phyloP scores from a whole-genome alignment of 2,113 vertebrate species.

The Rhegmatorhina hoffmannsi region DNA sequence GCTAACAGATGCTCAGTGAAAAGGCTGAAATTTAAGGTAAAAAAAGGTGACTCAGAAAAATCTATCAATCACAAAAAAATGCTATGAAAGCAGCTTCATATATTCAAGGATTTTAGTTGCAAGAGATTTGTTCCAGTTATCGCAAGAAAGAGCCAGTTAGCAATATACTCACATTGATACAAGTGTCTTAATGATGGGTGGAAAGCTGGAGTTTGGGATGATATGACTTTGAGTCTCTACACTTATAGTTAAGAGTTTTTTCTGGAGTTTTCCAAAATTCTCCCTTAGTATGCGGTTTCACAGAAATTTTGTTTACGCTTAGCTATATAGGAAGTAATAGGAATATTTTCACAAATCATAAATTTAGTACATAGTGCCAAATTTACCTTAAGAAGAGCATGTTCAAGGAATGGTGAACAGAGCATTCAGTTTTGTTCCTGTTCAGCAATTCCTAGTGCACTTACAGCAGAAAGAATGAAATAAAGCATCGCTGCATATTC shows the following conservation, averaged over 20 bases:
- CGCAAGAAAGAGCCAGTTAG: not conserved
- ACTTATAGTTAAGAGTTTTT: not conserved
- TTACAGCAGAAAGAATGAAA: not conserved
- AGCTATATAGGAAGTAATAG: not conserved
- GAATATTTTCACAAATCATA: not conserved
- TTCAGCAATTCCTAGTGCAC: not conserved
- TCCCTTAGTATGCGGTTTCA: not conserved
- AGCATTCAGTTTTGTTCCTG: not conserved
- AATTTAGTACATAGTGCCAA: not conserved
- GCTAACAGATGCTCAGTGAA: slow-evolving; percentile 52
- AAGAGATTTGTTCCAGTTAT: not conserved
- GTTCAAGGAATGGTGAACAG: accelerated
- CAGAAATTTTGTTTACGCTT: not conserved
- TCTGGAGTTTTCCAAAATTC: not conserved
- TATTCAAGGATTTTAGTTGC: not conserved
- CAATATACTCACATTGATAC: not conserved
- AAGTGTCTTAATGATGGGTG: not conserved
- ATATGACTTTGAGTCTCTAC: not conserved
- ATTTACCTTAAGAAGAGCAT: not conserved
- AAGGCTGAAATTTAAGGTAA: slow-evolving; percentile 34
- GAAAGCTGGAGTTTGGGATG: not conserved
- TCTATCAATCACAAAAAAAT: slow-evolving; percentile 10
- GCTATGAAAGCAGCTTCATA: slow-evolving; percentile 3
- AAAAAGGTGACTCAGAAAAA: not conserved
- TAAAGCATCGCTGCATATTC: not conserved